Evolutionary conservation across 2,113 vertebrate genomes (phyloP), one percentile per base, ranked within the genome.

Genomic region (Empidonax alnorum): DNA sequence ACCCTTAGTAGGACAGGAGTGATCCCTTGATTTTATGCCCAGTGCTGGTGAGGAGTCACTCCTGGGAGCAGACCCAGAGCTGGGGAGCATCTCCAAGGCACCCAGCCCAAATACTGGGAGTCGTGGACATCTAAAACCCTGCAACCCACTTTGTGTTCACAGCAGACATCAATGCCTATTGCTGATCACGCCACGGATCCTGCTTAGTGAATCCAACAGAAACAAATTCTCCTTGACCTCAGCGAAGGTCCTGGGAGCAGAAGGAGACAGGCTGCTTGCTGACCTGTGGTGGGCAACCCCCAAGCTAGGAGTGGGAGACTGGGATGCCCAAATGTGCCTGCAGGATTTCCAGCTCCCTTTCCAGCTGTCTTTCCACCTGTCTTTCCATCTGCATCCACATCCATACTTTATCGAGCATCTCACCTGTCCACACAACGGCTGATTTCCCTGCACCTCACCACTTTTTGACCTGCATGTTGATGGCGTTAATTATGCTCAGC

Each of bases 281-380:
- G 58, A 47, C 2, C 35, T 16, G 0, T 1, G 33, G 37, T 62
- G 46, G 33, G 2, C 30, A 78, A 84, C 47, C 12, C 13, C 46
- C 46, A 68, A 4, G 25, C 12, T 0, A 21, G 42, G 12, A n/a
- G 24, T 4, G 0, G 39, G 39, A 55, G n/a, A 24, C 0, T 2
- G 2, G 47, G 35, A 47, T 72, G 53, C 44, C 41, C 74, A 82
- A 47, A 46, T 7, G 0, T 7, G 33, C 37, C 52, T 30, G 15
- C 1, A 2, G 27, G 30, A 5, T 58, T 90, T 16, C 59, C 79
- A 83, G 62, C 44, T 53, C 44, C 12, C 39, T 41, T 41, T 39
- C 39, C 39, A 39, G 39, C 39, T 39, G 10, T 22, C 12, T 67
- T 78, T 35, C 42, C 42, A 42, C 42, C 35, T 41, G 39, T 41